Percentiles rank a stretch among this genome's conserved stretches.
phyloP scores from a whole-genome alignment of 2,113 vertebrate genomes.

The Arvicanthis niloticus region DNA sequence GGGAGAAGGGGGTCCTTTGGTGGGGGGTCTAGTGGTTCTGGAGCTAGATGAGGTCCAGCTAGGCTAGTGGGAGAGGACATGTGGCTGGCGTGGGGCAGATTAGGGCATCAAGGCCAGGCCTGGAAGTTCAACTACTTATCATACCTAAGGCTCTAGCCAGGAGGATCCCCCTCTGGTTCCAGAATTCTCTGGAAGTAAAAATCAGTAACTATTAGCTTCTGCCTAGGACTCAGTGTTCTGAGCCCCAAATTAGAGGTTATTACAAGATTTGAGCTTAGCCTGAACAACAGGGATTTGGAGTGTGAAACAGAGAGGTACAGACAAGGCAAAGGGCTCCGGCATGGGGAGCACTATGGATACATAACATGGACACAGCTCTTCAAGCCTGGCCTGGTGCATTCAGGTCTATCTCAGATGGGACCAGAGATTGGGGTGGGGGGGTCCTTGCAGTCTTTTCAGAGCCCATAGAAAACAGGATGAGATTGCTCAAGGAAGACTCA shows the following conservation, averaged over 20 bases:
- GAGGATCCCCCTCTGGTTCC: rapidly evolving
- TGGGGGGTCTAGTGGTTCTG: not conserved
- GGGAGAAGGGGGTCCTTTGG: not conserved
- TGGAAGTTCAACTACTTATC: not conserved
- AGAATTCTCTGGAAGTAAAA: not conserved
- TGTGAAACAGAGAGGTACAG: too few relatives aligned
- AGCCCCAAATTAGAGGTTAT: not conserved
- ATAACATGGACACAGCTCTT: not conserved
- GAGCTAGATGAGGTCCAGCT: not conserved
- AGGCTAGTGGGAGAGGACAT: not conserved
- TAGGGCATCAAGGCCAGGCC: not conserved
- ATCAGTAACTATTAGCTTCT: not conserved
- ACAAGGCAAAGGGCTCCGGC: not conserved
- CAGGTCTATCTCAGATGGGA: not conserved
- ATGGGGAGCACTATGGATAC: not conserved
- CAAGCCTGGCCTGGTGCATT: not conserved
- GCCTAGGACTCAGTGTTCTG: not conserved
- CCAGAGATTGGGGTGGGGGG: not conserved
- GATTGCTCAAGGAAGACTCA: not conserved
- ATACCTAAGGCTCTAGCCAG: rapidly evolving
- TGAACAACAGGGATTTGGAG: not conserved
- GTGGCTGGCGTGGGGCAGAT: not conserved
- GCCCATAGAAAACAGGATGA: not conserved
- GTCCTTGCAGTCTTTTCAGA: not conserved
- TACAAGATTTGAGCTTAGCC: not conserved